Conservation (phyloP, 1,140 invertebrate species). For the Platyscapa corneri region DNA sequence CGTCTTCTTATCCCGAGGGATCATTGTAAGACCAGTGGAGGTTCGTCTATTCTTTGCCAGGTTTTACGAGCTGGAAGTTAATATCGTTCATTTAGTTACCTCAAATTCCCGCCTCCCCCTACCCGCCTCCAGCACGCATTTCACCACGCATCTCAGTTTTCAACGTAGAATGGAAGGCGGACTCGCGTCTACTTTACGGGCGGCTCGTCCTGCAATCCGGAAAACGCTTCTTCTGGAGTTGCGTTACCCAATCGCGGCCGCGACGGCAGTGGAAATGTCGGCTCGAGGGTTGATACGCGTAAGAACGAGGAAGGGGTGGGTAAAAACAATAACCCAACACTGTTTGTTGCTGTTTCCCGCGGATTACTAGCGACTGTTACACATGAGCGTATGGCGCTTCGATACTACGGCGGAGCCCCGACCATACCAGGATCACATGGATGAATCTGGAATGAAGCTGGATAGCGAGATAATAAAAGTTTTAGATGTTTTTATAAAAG, state of each 20-base stretch:
- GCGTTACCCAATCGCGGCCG: not conserved
- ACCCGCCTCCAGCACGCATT: not conserved
- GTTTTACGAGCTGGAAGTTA: constrained; percentile 42
- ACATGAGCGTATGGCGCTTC: not conserved
- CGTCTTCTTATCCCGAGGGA: not conserved
- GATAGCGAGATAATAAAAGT: constrained; percentile 39
- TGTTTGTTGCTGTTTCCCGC: not conserved
- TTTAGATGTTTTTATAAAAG: constrained; percentile 40
- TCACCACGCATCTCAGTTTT: not conserved
- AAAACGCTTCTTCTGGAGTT: constrained; percentile 20
- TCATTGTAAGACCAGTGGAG: not conserved
- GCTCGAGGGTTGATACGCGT: not conserved
- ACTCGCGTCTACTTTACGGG: not conserved
- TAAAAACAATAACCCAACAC: constrained; percentile 36
- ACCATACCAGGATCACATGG: not conserved
- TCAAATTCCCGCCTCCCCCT: not conserved
- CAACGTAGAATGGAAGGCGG: not conserved
- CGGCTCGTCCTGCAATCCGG: not conserved
- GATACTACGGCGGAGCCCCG: not conserved
- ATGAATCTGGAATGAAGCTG: constrained; percentile 36
- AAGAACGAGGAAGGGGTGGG: not conserved
- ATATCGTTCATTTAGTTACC: constrained; percentile 25
- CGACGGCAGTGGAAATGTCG: not conserved
- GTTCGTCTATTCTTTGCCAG: not conserved
- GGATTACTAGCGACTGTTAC: not conserved